Evolutionary conservation across 2,113 vertebrate genomes (phyloP).

Genomic region (Tylochromis polylepis): DNA sequence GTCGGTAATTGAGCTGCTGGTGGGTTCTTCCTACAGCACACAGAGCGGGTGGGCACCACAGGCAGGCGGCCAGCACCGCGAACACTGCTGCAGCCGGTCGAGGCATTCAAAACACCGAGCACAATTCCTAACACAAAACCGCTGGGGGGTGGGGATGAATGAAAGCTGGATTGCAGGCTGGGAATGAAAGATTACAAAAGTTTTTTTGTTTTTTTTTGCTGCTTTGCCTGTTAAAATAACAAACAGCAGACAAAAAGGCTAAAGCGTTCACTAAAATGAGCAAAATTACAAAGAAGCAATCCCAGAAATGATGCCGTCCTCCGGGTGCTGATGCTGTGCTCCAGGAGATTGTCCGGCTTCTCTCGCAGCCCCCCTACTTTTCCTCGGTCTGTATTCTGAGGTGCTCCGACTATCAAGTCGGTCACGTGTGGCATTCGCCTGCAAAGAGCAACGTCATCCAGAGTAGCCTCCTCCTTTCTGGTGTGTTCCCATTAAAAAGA

Average conservation of each 20-base stretch:
- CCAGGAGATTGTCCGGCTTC: not conserved
- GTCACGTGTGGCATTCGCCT: not conserved
- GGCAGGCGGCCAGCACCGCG: conserved; percentile 45
- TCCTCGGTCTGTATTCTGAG: not conserved
- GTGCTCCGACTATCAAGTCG: not conserved
- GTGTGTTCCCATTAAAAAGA: not conserved
- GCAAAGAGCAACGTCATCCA: not conserved
- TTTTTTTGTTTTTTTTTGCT: too few species aligned
- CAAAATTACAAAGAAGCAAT: not conserved
- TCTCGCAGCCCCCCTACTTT: not conserved
- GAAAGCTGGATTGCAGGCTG: not conserved
- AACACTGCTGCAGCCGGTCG: conserved; percentile 36
- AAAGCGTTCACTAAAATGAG: not conserved
- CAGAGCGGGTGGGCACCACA: conserved; percentile 9
- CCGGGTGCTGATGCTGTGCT: not conserved
- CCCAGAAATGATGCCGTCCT: not conserved
- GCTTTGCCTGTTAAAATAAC: not conserved
- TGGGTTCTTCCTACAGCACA: conserved; percentile 10
- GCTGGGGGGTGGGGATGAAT: not conserved
- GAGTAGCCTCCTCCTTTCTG: not conserved
- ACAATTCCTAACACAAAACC: not conserved
- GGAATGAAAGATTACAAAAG: not conserved
- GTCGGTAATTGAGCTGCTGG: conserved; percentile 55
- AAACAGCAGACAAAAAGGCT: not conserved
- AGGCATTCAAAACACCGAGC: conserved; percentile 48